Percentiles rank a stretch among this genome's conserved stretches.
These are phyloP conservation scores for Rhyacophila evoluta DNA, from an alignment of 2,888 invertebrate species.

Conservation along the genomic window DNA sequence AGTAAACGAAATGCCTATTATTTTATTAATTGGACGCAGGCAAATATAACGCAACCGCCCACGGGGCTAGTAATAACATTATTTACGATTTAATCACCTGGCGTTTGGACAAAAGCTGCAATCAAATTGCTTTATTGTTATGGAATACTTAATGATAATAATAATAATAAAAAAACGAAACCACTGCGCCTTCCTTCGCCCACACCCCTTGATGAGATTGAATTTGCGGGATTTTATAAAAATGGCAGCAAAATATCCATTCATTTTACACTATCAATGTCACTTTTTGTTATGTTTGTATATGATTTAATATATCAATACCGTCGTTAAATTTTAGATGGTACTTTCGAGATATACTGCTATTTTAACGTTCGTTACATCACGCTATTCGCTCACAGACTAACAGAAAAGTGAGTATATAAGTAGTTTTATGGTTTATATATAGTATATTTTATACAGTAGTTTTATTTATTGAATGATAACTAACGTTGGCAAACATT, in stretches of 20 bases:
- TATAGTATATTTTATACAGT: too few relatives aligned
- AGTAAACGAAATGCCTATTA: not conserved
- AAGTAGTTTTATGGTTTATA: too few relatives aligned
- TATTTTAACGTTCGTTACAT: too few relatives aligned
- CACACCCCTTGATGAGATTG: not conserved
- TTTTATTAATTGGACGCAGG: not conserved
- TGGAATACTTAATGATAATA: constrained; percentile 13
- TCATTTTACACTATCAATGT: too few relatives aligned
- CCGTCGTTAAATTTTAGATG: too few relatives aligned
- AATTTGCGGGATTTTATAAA: not conserved
- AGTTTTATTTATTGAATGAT: too few relatives aligned
- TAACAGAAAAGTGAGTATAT: too few relatives aligned
- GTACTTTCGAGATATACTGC: too few relatives aligned
- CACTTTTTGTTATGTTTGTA: too few relatives aligned
- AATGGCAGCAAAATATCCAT: not conserved
- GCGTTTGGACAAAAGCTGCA: not conserved
- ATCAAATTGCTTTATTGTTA: constrained; percentile 11
- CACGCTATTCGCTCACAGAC: too few relatives aligned
- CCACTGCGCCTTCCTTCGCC: not conserved
- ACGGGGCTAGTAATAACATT: not conserved
- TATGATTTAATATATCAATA: too few relatives aligned
- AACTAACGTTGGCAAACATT: too few relatives aligned
- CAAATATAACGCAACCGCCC: not conserved
- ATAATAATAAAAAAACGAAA: not conserved
- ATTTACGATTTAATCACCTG: constrained; percentile 10